A percentile compares a stretch with the other conserved stretches of the same genome.
Conservation (phyloP, 2,888 invertebrate species). For the Apoda limacodes region DNA sequence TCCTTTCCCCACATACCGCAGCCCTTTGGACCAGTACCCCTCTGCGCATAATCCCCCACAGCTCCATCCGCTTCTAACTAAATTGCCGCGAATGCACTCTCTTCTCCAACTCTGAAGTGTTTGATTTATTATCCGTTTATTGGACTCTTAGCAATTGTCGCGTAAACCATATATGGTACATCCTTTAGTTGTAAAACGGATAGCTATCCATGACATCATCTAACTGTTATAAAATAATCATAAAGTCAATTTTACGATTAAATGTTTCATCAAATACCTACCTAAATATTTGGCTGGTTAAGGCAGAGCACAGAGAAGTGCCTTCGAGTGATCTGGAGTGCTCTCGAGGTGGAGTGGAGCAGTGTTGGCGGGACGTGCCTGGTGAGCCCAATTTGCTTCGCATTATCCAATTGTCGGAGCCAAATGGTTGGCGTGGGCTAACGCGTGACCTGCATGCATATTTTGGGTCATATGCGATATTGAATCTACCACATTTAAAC, state of each 20-base stretch:
- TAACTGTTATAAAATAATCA: no score
- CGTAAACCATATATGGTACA: no score
- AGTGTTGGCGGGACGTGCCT: slow-evolving; percentile 42
- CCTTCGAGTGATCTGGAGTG: slow-evolving; percentile 33
- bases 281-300: no score
- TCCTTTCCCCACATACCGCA: slow-evolving; percentile 19
- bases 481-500: no score
- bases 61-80: slow-evolving; percentile 32
- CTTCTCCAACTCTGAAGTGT: slow-evolving; percentile 46
- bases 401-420: slow-evolving; percentile 61
- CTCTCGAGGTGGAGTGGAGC: slow-evolving; percentile 42
- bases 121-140: slow-evolving; percentile 65
- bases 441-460: slow-evolving; percentile 53
- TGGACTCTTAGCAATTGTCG: slow-evolving; percentile 37
- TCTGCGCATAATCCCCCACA: slow-evolving; percentile 27
- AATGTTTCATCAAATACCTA: no score
- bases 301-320: slow-evolving; percentile 8
- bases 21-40: slow-evolving; percentile 23
- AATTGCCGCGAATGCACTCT: slow-evolving; percentile 53
- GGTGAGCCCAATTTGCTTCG: slow-evolving; percentile 60
- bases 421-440: slow-evolving; percentile 66
- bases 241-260: no score
- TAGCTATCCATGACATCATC: no score
- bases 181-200: no score
- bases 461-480: slow-evolving; percentile 33